These are phyloP conservation scores for Australoheros scitulus DNA, from an alignment of 2,113 vertebrate genomes.

Conservation along the genomic window DNA sequence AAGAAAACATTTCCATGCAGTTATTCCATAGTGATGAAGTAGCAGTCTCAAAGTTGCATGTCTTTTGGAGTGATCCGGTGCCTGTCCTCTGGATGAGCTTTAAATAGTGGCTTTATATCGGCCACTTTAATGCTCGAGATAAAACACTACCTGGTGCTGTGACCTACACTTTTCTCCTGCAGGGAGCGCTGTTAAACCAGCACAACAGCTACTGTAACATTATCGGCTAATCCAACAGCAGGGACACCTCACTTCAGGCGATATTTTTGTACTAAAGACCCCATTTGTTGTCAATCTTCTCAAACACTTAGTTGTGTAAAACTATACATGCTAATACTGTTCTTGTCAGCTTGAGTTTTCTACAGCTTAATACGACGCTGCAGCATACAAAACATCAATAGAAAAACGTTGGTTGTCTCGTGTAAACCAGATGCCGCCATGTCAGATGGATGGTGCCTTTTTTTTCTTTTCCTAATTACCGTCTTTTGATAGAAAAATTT, in stretches of 20 bases:
- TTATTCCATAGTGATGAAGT: conserved; percentile 37
- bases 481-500: conserved; percentile 64
- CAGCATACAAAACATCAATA: conserved; percentile 52
- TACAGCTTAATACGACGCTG: conserved; percentile 53
- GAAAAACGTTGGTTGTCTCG: conserved; percentile 58
- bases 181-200: conserved; percentile 65
- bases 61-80: conserved; percentile 29
- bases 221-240: conserved; percentile 54
- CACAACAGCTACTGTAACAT: conserved; percentile 25
- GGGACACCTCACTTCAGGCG: conserved; percentile 45
- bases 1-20: conserved; percentile 14
- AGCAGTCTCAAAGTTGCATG: conserved; percentile 38
- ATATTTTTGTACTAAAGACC: conserved; percentile 59
- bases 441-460: conserved; percentile 71
- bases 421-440: conserved; percentile 54
- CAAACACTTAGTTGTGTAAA: conserved; percentile 39
- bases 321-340: conserved; percentile 40
- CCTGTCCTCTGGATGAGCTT: conserved; percentile 23
- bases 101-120: conserved; percentile 8
- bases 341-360: conserved; percentile 53
- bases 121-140: conserved; percentile 6
- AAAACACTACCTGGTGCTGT: conserved; percentile 47
- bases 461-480: conserved; percentile 23
- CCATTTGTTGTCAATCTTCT: conserved; percentile 43
- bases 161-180: conserved; percentile 54